Evolutionary conservation across 2,797 vertebrate species (phyloP).

Genomic region (Cirrhinus molitorella): DNA sequence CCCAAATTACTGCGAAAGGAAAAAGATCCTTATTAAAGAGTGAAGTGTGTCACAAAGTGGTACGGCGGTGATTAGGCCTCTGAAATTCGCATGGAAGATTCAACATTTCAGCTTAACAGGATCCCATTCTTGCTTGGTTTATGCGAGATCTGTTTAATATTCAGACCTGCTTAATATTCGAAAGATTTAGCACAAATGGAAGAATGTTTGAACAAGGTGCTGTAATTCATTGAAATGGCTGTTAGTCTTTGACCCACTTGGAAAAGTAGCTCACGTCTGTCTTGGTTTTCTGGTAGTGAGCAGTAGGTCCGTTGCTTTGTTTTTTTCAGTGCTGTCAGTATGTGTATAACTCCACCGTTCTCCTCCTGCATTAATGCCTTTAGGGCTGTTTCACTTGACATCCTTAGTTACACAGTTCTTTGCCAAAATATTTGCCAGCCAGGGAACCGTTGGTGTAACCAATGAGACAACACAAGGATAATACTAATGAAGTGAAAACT

Average conservation of each 20-base stretch:
- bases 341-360: conserved; percentile 41
- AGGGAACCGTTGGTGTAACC: conserved; percentile 64
- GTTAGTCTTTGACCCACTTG: conserved; percentile 55
- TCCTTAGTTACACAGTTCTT: conserved; percentile 77
- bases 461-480: conserved; percentile 25
- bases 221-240: conserved; percentile 18
- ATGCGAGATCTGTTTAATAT: not conserved
- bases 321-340: conserved; percentile 16
- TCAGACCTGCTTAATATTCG: conserved; percentile 2
- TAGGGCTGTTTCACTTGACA: conserved; percentile 35
- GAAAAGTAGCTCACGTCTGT: conserved; percentile 30
- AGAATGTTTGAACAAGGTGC: not conserved
- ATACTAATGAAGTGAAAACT: conserved; percentile 57
- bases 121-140: not conserved
- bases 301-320: conserved; percentile 50
- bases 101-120: not conserved
- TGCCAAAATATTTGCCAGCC: conserved; percentile 75
- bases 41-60: conserved; percentile 76
- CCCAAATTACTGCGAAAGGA: conserved; percentile 77
- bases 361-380: conserved; percentile 46
- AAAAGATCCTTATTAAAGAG: conserved; percentile 71
- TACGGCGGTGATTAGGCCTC: conserved; percentile 26
- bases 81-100: not conserved
- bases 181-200: not conserved
- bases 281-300: conserved; percentile 40